These are phyloP conservation scores for Pseudopodoces humilis DNA, from an alignment of 2,113 vertebrate genomes.

Conservation along the genomic window DNA sequence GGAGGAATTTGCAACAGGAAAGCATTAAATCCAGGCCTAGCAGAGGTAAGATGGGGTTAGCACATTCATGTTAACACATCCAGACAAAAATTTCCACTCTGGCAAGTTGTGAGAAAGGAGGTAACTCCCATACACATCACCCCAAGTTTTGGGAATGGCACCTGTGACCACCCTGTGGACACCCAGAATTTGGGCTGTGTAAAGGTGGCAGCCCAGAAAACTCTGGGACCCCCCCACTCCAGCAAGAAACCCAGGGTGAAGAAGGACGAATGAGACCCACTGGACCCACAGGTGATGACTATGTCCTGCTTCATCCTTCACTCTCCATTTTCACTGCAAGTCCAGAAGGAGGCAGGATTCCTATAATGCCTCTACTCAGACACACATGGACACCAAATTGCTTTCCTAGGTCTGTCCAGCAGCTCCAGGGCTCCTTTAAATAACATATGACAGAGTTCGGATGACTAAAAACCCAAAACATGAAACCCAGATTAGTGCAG, in stretches of 20 bases:
- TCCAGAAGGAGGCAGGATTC: background rate
- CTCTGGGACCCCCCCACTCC: background rate
- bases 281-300: background rate
- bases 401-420: background rate
- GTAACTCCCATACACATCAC: background rate
- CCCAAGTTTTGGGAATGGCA: background rate
- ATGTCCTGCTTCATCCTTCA: too few species aligned
- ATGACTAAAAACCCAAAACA: background rate
- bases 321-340: background rate
- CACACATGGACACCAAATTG: fast-evolving
- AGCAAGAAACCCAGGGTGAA: background rate
- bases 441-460: background rate
- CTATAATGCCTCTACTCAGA: background rate
- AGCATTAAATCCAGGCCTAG: background rate
- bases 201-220: too few species aligned
- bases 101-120: background rate
- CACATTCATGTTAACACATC: background rate
- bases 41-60: fast-evolving
- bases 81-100: fast-evolving
- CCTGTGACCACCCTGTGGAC: background rate
- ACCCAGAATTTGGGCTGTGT: background rate
- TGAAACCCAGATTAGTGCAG: background rate
- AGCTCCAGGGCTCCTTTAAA: background rate
- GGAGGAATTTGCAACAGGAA: background rate
- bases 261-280: fast-evolving